Evolutionary conservation across 1,140 invertebrate species (phyloP), one percentile per base, ranked within the genome.

Genomic region (Sycophila sp.): DNA sequence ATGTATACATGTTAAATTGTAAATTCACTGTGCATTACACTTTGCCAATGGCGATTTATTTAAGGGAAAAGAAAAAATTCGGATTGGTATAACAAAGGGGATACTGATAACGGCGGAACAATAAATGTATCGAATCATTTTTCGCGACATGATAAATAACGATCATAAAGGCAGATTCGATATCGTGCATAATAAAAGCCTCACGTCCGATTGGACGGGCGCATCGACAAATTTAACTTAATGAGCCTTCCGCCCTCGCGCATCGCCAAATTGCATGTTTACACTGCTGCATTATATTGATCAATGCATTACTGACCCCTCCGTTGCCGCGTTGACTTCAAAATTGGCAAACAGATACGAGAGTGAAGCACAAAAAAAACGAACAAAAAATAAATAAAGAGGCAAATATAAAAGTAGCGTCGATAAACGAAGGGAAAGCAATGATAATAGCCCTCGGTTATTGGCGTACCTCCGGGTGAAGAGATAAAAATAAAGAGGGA

Each of bases 281-380:
- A 66, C 64, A 66, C 53, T 42, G 51, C n/a, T 26, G 64, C 34
- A 56, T 66, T 42, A 53, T 53, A 62, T 69, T 60, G 58, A 69
- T 62, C 34, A 60, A 51, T 60, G 67, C 47, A 32, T 53, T 53
- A 32, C n/a, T 11, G 47, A 17, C 30, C 53, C 26, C 17, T 17
- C 3, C 8, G 22, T 24, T 15, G 15, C 15, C 11, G 59, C 17
- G 55, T 68, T 68, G 42, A 60, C 59, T 69, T 68, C 24, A n/a
- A 69, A 69, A 69, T 69, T 69, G 58, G 45, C 58, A 22, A 56
- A 66, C 36, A 36, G 65, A n/a, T n/a, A n/a, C n/a, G n/a, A n/a
- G n/a, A n/a, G n/a, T n/a, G n/a, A n/a, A n/a, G n/a, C n/a, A n/a
- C n/a, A n/a, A n/a, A n/a, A n/a, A n/a, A n/a, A n/a, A n/a, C n/a